Conservation (phyloP, 1,140 invertebrate genomes). For the Teleogryllus occipitalis region DNA sequence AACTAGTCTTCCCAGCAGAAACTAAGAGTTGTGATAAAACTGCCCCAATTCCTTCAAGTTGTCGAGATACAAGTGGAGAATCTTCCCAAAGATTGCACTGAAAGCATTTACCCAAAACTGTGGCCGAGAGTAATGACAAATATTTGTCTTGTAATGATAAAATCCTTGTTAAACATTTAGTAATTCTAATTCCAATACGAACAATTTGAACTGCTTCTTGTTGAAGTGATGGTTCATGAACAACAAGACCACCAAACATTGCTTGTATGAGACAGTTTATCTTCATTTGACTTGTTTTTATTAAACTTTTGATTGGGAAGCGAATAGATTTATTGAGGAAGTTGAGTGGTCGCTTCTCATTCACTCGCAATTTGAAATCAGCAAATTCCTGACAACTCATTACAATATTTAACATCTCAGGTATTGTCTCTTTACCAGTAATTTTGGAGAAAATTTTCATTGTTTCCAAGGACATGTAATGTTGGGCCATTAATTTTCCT, state of each 20-base stretch:
- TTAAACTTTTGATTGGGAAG: slow-evolving; percentile 52
- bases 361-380: slow-evolving; percentile 50
- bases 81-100: slow-evolving; percentile 63
- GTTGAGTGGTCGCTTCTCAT: slow-evolving; percentile 52
- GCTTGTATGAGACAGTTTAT: slow-evolving; percentile 65
- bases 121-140: slow-evolving; percentile 44
- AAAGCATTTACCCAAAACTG: slow-evolving; percentile 57
- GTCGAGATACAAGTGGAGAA: slow-evolving; percentile 57
- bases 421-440: slow-evolving; percentile 38
- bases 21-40: slow-evolving; percentile 54
- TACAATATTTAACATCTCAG: slow-evolving; percentile 39
- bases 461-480: slow-evolving; percentile 52
- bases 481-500: slow-evolving; percentile 54
- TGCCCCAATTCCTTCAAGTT: slow-evolving; percentile 61
- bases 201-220: slow-evolving; percentile 64
- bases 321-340: slow-evolving; percentile 51
- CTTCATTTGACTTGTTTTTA: slow-evolving; percentile 54
- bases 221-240: slow-evolving; percentile 54
- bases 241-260: slow-evolving; percentile 55
- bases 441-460: slow-evolving; percentile 52
- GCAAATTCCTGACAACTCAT: slow-evolving; percentile 49
- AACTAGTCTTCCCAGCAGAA: slow-evolving; percentile 54
- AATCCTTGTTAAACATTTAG: slow-evolving; percentile 47
- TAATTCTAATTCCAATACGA: slow-evolving; percentile 52
- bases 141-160: slow-evolving; percentile 4